Conservation (phyloP, 2,888 invertebrate species). For the Eupeodes latifasciatus region DNA sequence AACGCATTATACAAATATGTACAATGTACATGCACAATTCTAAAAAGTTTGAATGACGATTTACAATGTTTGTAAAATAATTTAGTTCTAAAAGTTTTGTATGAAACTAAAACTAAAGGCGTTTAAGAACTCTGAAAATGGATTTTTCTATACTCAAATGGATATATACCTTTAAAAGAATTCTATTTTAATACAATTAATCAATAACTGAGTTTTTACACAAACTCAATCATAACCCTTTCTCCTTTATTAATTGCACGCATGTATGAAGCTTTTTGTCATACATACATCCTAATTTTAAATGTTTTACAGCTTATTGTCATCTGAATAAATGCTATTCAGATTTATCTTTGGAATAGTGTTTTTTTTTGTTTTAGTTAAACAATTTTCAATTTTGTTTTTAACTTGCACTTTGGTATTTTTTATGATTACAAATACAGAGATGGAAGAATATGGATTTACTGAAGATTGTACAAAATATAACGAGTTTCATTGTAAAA, state of each 20-base stretch:
- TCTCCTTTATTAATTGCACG: neutral
- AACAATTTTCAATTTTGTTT: slow-evolving; percentile 1
- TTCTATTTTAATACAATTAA: no score
- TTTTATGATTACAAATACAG: slow-evolving; percentile 25
- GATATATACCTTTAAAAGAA: no score
- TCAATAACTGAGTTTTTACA: neutral
- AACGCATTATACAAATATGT: no score
- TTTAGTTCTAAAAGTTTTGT: no score
- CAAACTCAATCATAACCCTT: neutral
- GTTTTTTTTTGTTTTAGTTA: slow-evolving; percentile 27
- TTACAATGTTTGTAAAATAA: no score
- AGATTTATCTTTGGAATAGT: slow-evolving; percentile 57
- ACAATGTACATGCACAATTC: no score
- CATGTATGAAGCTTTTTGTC: neutral
- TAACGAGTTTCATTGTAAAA: neutral
- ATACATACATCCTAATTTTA: neutral
- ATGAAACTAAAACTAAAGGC: no score
- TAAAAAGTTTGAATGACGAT: no score
- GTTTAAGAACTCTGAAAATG: no score
- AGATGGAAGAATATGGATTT: slow-evolving; percentile 59
- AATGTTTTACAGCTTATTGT: slow-evolving; percentile 13
- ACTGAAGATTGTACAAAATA: slow-evolving; percentile 52
- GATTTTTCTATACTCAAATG: no score
- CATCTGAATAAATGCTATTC: slow-evolving; percentile 2
- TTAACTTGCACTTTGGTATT: slow-evolving; percentile 25